Evolutionary conservation across 2,888 invertebrate species (phyloP).

Genomic region (Lochmaea capreae): DNA sequence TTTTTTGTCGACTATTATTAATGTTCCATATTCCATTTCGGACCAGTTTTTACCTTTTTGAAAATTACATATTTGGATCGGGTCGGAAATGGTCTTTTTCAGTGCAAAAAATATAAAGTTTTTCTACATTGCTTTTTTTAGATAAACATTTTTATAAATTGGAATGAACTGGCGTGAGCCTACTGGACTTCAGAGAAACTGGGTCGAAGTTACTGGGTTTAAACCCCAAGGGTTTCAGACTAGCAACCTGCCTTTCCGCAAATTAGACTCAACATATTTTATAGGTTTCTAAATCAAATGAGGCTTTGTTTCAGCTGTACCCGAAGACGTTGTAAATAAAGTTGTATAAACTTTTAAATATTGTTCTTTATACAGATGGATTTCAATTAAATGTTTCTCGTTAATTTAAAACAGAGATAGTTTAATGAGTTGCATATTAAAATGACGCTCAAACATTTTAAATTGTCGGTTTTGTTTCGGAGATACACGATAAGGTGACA

Average conservation of each 20-base stretch:
- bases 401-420: background rate
- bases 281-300: conserved; percentile 6
- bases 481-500: too few relatives aligned
- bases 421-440: too few relatives aligned
- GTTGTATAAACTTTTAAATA: background rate
- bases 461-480: too few relatives aligned
- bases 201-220: background rate
- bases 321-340: background rate
- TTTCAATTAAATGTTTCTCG: background rate
- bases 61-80: too few relatives aligned
- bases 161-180: background rate
- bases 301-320: background rate
- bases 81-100: too few relatives aligned
- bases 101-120: too few relatives aligned
- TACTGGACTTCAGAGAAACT: conserved; percentile 7
- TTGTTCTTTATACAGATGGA: background rate
- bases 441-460: too few relatives aligned
- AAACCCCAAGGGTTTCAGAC: conserved; percentile 3
- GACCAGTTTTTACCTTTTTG: too few relatives aligned
- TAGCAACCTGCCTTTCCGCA: conserved; percentile 1
- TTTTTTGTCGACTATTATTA: too few relatives aligned
- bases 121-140: background rate
- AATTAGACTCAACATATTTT: conserved; percentile 9
- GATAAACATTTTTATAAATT: background rate
- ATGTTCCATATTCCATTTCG: too few relatives aligned